Percentiles rank a stretch among this genome's conserved stretches.
Conservation (phyloP, 1,140 invertebrate genomes). For the Cylas formicarius region DNA sequence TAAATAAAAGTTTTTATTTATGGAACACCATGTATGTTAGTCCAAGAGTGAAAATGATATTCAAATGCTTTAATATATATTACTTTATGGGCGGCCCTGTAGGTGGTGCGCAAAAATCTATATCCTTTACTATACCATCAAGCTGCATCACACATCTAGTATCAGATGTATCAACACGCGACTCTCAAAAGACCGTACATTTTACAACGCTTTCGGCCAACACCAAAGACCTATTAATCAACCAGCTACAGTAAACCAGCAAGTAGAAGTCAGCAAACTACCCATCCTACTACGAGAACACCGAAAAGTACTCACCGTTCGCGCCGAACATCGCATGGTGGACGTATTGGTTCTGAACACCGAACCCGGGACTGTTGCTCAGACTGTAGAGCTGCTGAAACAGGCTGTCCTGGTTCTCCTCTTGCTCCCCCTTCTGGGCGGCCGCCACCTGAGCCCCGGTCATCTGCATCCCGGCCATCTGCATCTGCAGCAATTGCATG, state of each 20-base stretch:
- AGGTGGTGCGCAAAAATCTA: too few relatives aligned
- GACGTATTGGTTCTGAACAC: slow-evolving; percentile 40
- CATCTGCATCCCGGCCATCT: slow-evolving; percentile 28
- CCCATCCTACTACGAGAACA: neutral
- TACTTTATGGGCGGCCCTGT: too few relatives aligned
- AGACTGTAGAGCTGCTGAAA: slow-evolving; percentile 41
- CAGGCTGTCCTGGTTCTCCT: slow-evolving; percentile 24
- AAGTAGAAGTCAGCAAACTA: neutral
- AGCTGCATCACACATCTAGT: too few relatives aligned
- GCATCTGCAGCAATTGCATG: slow-evolving; percentile 31
- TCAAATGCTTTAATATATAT: too few relatives aligned
- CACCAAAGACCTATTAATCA: neutral
- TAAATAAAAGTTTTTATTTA: too few relatives aligned
- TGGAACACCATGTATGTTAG: too few relatives aligned
- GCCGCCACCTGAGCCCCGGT: slow-evolving; percentile 27
- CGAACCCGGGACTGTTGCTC: slow-evolving; percentile 33
- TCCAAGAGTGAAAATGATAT: too few relatives aligned
- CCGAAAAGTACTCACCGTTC: slow-evolving; percentile 37
- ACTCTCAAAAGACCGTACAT: too few relatives aligned
- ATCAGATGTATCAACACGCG: too few relatives aligned
- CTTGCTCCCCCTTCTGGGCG: slow-evolving; percentile 15
- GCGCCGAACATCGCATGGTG: slow-evolving; percentile 41
- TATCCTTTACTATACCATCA: too few relatives aligned
- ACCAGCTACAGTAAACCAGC: slow-evolving; percentile 6
- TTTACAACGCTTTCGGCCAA: too few relatives aligned